A percentile compares a stretch with the other conserved stretches of the same genome.
Conservation (phyloP, 2,113 vertebrate species). For the Cottus gobio region DNA sequence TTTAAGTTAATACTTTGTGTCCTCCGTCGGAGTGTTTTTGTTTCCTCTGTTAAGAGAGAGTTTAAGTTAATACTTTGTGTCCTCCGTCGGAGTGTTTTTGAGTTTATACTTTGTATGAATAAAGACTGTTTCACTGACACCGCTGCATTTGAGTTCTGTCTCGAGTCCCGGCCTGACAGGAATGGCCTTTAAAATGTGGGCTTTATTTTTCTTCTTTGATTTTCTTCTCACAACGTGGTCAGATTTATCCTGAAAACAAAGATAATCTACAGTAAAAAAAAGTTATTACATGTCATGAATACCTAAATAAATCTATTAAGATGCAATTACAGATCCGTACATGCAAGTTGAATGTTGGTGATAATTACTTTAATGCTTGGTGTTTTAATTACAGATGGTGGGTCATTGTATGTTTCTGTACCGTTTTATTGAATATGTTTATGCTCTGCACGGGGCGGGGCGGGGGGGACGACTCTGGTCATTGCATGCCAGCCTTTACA, state of each 20-base stretch:
- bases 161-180: too few relatives aligned
- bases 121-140: too few relatives aligned
- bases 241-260: not conserved
- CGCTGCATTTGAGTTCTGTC: too few relatives aligned
- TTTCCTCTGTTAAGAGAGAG: too few relatives aligned
- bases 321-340: not conserved
- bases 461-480: conserved; percentile 42
- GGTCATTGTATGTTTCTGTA: conserved; percentile 25
- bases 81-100: too few relatives aligned
- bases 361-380: conserved; percentile 5
- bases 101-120: too few relatives aligned
- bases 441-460: conserved; percentile 10
- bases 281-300: not conserved
- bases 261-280: not conserved
- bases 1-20: too few relatives aligned
- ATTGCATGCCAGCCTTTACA: conserved; percentile 58
- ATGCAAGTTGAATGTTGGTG: not conserved
- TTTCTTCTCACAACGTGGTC: not conserved
- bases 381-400: conserved; percentile 38
- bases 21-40: too few relatives aligned
- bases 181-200: not conserved
- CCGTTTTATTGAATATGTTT: conserved; percentile 40
- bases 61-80: too few relatives aligned
- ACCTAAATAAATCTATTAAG: not conserved
- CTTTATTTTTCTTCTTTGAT: not conserved